Base-by-base conservation (phyloP, 2,888 invertebrate genomes). In the Lepidonotus clava region DNA sequence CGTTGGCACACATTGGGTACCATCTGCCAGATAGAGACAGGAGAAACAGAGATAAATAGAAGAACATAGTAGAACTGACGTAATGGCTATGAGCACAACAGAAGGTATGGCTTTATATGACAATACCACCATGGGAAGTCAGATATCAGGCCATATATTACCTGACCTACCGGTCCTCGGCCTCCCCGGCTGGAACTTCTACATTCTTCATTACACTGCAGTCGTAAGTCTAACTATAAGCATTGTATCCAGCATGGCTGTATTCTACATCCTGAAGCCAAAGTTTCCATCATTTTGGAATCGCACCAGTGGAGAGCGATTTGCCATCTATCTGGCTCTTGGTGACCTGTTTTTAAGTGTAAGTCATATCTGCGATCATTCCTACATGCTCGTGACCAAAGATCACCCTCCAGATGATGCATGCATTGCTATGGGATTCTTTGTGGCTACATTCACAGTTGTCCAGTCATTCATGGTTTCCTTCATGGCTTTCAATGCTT, bases 271-370 rank as follows among this genome's bases (percentile, higher is more conserved):
- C 53, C 51, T 86, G 6, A 41, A 18, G 46, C 80, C 80, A 5
- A 51, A 21, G 0, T 80, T 24, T 41, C 80, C 80, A 6, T 0
- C 4, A 1, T 80, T 80, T 46, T 80, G 80, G 80, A 24, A 6
- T 14, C 21, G 80, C 28, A 46, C n/a, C 5, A 14, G 1, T 8
- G 87, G 87, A 4, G 85, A 87, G 77, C 56, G 87, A 0, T 53
- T 87, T 18, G 87, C 86, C 34, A 36, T 87, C 61, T 87, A 87
- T 51, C 66, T 87, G 56, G 80, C 87, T 18, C 11, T 80, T 18
- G 34, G 38, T 28, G 83, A 87, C 41, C 83, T 87, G 66, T 8
- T 18, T 41, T 61, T 18, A 4, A 85, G 85, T 56, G 21, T 40
- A 4, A 84, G 51, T 61, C 85, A 80, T 46, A 18, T 41, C 4